Conservation (phyloP, 2,797 vertebrate species). For the Pseudochirops cupreus region DNA sequence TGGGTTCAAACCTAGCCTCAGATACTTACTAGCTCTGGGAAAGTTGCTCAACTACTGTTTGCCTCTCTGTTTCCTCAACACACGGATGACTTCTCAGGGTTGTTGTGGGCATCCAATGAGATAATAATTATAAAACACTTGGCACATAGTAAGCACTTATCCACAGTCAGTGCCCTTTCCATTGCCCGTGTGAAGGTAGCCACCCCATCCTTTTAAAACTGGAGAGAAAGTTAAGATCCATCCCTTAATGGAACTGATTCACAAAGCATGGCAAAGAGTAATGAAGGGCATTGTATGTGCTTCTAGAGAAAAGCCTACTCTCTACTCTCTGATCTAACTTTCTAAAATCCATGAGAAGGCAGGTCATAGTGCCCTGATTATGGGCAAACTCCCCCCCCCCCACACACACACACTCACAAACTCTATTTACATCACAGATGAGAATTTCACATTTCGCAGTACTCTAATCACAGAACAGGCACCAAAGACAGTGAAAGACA, state of each 20-base stretch:
- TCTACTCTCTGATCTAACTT: constrained; percentile 18
- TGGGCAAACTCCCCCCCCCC: neutral
- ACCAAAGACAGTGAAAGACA: neutral
- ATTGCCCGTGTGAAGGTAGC: too few relatives aligned
- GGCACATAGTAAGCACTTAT: neutral
- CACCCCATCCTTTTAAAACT: neutral
- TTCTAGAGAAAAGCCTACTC: neutral
- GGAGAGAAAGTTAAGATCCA: neutral
- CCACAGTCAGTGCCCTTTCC: too few relatives aligned
- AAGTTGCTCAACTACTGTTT: too few relatives aligned
- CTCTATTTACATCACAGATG: constrained; percentile 15
- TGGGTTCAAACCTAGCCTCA: neutral
- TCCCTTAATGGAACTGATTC: neutral
- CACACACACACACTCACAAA: neutral
- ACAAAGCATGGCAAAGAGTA: neutral
- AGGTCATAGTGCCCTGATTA: neutral
- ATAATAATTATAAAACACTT: neutral
- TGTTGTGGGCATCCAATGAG: too few relatives aligned
- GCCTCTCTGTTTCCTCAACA: too few relatives aligned
- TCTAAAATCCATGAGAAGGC: neutral
- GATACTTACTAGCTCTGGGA: too few relatives aligned
- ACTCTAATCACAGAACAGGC: constrained; percentile 43
- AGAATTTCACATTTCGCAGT: constrained; percentile 37
- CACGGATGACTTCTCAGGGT: too few relatives aligned
- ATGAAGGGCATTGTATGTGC: neutral